A percentile compares a stretch with the other conserved stretches of the same genome.
Conservation (phyloP, 2,888 invertebrate species). For the Hanleya hanleyi region DNA sequence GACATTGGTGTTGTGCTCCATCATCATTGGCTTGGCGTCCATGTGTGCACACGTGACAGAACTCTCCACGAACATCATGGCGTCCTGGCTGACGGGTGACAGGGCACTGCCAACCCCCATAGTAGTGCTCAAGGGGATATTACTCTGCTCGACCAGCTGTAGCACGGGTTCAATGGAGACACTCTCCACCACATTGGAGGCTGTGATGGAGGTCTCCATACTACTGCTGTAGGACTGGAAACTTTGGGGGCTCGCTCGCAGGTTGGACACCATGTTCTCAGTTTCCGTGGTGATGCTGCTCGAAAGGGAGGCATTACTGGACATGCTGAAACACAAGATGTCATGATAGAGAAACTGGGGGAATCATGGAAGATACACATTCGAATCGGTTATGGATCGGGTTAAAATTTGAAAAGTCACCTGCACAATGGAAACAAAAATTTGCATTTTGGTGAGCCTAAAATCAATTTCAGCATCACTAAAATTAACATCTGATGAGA, state of each 20-base stretch:
- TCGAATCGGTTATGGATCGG: too few relatives aligned
- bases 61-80: background rate
- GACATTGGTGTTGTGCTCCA: constrained; percentile 69
- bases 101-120: background rate
- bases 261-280: background rate
- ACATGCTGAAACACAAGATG: background rate
- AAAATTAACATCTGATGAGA: too few relatives aligned
- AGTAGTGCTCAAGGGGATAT: background rate
- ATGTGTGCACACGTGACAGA: constrained; percentile 5
- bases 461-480: too few relatives aligned
- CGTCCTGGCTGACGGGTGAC: background rate
- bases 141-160: background rate
- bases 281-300: background rate
- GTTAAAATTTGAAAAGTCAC: too few relatives aligned
- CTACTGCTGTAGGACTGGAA: background rate
- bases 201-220: background rate
- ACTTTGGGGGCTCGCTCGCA: background rate
- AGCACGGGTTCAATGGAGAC: background rate
- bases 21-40: constrained; percentile 20
- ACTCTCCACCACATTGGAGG: background rate
- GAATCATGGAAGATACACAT: too few relatives aligned
- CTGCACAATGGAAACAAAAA: too few relatives aligned
- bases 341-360: too few relatives aligned
- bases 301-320: background rate
- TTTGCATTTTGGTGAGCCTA: too few relatives aligned